Conservation (phyloP, 2,797 vertebrate species). For the Sebastes dallii region DNA sequence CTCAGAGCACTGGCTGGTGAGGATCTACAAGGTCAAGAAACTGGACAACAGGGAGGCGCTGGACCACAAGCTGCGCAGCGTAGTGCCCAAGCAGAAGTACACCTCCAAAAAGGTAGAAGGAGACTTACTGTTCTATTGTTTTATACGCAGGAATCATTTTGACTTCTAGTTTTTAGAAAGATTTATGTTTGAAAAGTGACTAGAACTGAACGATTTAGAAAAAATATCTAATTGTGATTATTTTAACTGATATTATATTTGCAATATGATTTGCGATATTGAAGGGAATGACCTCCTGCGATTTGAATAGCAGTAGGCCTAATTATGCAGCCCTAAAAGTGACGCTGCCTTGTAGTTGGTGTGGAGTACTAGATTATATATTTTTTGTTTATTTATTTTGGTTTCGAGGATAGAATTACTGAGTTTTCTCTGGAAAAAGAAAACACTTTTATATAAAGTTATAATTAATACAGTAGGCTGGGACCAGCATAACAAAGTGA, state of each 20-base stretch:
- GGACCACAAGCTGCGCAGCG: conserved; percentile 93
- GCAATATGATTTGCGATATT: no score
- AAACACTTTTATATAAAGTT: not conserved
- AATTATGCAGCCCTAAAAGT: no score
- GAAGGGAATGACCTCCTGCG: no score
- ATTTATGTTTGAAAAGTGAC: not conserved
- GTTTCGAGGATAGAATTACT: not conserved
- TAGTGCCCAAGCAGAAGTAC: conserved; percentile 95
- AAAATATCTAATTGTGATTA: no score
- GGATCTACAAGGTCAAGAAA: conserved; percentile 99
- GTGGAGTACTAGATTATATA: no score
- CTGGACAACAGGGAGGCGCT: conserved; percentile 95
- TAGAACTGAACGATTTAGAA: fast-evolving
- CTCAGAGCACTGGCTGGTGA: conserved; percentile 99
- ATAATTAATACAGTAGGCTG: not conserved
- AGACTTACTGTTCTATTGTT: not conserved
- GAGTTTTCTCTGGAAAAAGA: not conserved
- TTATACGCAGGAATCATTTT: not conserved
- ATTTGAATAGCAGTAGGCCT: no score
- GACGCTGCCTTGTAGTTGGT: no score
- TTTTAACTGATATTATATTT: no score
- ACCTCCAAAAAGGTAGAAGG: conserved; percentile 95
- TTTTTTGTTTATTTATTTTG: not conserved
- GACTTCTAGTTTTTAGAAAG: not conserved
- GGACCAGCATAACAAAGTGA: not conserved